Evolutionary conservation across 2,113 vertebrate species (phyloP), one percentile per base, ranked within the genome.

Genomic region (Tilapia sparmanii): DNA sequence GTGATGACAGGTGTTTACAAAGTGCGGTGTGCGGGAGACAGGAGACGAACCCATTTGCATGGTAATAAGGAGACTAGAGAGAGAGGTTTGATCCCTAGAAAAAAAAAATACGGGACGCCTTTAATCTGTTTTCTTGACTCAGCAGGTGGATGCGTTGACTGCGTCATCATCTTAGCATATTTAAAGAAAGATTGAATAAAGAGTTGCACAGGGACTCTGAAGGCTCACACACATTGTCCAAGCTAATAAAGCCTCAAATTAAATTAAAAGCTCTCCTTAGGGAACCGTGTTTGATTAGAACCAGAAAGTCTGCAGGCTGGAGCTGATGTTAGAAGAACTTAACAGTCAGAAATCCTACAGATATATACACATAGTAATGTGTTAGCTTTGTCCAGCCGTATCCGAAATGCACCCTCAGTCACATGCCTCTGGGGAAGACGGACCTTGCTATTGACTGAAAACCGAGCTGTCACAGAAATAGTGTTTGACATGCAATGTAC

Each of bases 11-110:
- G 85, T 94, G 90, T 96, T 93, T 94, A 93, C 85, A 91, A 87
- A 94, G 89, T 54, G 7, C 68, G 54, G 79, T 63, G 81, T 85
- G 90, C 53, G 76, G 84, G 38, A 88, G 87, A 90, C 87, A 84
- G 87, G 66, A 90, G 86, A 92, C 87, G 29, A 85, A 90, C 68
- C 53, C 71, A 94, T 94, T 95, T 93, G 89, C 91, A 95, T 92
- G 84, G 80, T 93, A 94, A 95, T 94, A 86, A 90, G 93, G 68
- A 89, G 87, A 82, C 80, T 45, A 81, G 47, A 84, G 86, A 91
- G 86, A 81, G 81, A 80, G 52, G 81, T 90, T 54, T 90, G 86
- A 95, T 90, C 86, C 71, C 15, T 38, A 61, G 29, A 31, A 53
- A 87, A 86, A 66, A 80, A 82, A 22, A 13, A 8, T 3, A 80